phyloP scores from a whole-genome alignment of 1,140 invertebrate species.

The Magallana gigas region DNA sequence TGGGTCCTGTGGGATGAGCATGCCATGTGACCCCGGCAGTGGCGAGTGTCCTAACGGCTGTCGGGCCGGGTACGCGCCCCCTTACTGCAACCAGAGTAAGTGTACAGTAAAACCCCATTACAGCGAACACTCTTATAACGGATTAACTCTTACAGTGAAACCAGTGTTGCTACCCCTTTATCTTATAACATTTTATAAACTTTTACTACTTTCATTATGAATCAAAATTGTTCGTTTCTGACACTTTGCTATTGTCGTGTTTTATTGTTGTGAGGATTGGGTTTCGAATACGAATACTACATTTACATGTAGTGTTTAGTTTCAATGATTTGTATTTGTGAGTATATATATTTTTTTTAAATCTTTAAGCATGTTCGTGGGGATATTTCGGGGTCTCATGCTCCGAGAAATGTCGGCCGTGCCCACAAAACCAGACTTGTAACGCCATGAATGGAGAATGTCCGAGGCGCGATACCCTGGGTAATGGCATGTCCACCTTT shows the following conservation, averaged over 20 bases:
- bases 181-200: too few species aligned
- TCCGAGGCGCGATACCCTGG: not conserved
- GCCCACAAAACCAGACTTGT: slow-evolving; percentile 1
- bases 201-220: too few species aligned
- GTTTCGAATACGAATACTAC: too few species aligned
- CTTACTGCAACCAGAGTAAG: slow-evolving; percentile 12
- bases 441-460: not conserved
- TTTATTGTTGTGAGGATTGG: not conserved
- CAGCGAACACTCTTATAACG: too few species aligned
- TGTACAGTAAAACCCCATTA: not conserved
- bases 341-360: too few species aligned
- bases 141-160: not conserved
- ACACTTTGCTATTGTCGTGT: not conserved
- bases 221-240: not conserved
- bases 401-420: not conserved
- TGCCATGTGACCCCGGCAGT: not conserved
- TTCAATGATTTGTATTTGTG: too few species aligned
- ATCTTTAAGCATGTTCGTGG: not conserved
- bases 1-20: not conserved
- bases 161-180: too few species aligned
- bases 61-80: not conserved
- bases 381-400: not conserved
- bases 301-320: too few species aligned
- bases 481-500: not conserved
- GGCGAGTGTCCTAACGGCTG: not conserved